Conservation (phyloP, 2,113 vertebrate species). For the Boleophthalmus pectinirostris region DNA sequence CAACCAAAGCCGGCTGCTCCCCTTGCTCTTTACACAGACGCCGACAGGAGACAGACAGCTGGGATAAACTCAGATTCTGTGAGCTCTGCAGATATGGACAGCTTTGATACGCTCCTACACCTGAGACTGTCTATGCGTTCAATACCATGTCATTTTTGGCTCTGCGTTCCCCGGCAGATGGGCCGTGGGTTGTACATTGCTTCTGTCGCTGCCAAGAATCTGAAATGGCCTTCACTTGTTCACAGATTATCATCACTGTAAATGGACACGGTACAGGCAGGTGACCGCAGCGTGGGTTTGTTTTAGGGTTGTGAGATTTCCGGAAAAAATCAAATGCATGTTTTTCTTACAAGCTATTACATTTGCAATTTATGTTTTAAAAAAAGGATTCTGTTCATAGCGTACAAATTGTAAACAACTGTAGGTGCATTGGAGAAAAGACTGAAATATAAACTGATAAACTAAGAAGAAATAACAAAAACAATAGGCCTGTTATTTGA, state of each 20-base stretch:
- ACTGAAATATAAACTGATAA: no score
- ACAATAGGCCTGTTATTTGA: no score
- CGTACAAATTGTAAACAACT: no score
- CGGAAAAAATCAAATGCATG: no score
- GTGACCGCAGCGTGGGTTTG: not conserved
- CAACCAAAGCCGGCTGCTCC: not conserved
- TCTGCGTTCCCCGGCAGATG: constrained; percentile 37
- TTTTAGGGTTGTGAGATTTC: not conserved
- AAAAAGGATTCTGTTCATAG: no score
- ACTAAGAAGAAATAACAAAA: no score
- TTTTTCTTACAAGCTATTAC: no score
- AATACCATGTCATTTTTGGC: constrained; percentile 15
- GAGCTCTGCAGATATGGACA: not conserved
- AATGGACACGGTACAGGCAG: not conserved
- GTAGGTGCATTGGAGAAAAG: no score
- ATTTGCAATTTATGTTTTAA: no score
- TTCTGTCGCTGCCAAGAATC: constrained; percentile 27
- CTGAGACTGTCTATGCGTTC: not conserved
- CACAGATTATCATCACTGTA: not conserved
- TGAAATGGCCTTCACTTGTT: constrained; percentile 29
- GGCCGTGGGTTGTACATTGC: constrained; percentile 28
- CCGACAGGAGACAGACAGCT: not conserved
- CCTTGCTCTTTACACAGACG: not conserved
- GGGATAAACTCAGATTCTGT: not conserved
- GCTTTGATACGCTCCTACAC: not conserved